phyloP scores from a whole-genome alignment of 2,113 vertebrate species.

The Crotalus tigris region DNA sequence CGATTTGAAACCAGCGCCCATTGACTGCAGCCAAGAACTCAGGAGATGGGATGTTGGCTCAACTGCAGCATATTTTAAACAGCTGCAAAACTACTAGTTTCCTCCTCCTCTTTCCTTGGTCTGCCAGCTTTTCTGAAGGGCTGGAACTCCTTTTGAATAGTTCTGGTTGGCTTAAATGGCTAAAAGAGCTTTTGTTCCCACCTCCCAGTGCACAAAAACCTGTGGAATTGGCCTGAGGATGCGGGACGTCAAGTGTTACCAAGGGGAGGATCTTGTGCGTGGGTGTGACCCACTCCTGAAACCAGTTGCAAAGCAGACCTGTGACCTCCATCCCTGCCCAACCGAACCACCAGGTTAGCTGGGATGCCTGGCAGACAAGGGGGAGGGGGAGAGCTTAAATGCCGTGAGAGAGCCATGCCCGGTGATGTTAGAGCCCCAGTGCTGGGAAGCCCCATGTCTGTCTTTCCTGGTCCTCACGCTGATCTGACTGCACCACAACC shows the following conservation, averaged over 20 bases:
- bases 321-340: conserved; percentile 91
- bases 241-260: conserved; percentile 96
- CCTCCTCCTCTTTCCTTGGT: background rate
- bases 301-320: conserved; percentile 90
- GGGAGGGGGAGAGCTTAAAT: background rate
- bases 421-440: background rate
- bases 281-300: conserved; percentile 93
- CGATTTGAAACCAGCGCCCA: background rate
- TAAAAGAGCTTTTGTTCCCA: background rate
- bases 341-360: conserved; percentile 90
- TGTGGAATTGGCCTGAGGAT: conserved; percentile 89
- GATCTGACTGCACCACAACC: background rate
- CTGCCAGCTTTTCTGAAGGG: background rate
- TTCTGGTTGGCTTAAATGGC: background rate
- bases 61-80: background rate
- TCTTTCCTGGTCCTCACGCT: background rate
- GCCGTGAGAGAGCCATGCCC: background rate
- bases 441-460: background rate
- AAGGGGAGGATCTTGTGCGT: conserved; percentile 88
- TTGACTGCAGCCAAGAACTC: background rate
- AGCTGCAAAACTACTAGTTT: background rate
- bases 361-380: background rate
- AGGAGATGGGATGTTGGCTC: background rate
- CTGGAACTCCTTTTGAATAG: background rate
- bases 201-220: conserved; percentile 89